Evolutionary conservation across 2,888 invertebrate species (phyloP).

Genomic region (Papilio elwesi): DNA sequence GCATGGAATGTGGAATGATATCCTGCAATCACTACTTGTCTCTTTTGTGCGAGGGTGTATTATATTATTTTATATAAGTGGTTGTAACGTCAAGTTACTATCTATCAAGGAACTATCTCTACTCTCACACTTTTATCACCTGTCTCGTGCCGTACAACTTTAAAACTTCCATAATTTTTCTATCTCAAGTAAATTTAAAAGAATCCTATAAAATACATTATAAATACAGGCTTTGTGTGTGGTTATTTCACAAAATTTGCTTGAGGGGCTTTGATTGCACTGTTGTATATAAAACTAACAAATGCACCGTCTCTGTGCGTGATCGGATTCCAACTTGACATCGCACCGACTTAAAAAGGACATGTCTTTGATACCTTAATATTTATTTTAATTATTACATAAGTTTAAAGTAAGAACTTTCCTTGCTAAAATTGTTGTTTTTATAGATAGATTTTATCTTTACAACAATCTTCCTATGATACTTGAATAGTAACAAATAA

Average conservation of each 20-base stretch:
- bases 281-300: slow-evolving; percentile 52
- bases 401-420: not conserved
- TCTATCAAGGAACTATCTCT: not conserved
- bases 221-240: slow-evolving; percentile 69
- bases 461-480: not conserved
- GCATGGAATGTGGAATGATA: slow-evolving; percentile 77
- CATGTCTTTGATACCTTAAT: slow-evolving; percentile 27
- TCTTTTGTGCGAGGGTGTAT: slow-evolving; percentile 30
- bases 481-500: not conserved
- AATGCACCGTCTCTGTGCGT: slow-evolving; percentile 44
- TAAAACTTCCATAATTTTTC: not conserved
- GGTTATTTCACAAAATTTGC: slow-evolving; percentile 61
- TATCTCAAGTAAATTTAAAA: slow-evolving; percentile 19
- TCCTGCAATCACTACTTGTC: slow-evolving; percentile 42
- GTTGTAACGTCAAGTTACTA: not conserved
- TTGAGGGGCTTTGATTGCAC: slow-evolving; percentile 45
- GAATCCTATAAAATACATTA: slow-evolving; percentile 27
- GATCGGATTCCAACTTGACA: not conserved
- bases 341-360: slow-evolving; percentile 30
- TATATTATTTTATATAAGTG: not conserved
- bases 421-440: not conserved
- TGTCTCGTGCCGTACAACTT: slow-evolving; percentile 6
- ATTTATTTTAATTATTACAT: not conserved
- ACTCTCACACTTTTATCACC: slow-evolving; percentile 12
- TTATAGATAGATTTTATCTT: not conserved